A percentile compares a stretch with the other conserved stretches of the same genome.
Conservation (phyloP, 1,140 invertebrate species). For the Musca vetustissima region DNA sequence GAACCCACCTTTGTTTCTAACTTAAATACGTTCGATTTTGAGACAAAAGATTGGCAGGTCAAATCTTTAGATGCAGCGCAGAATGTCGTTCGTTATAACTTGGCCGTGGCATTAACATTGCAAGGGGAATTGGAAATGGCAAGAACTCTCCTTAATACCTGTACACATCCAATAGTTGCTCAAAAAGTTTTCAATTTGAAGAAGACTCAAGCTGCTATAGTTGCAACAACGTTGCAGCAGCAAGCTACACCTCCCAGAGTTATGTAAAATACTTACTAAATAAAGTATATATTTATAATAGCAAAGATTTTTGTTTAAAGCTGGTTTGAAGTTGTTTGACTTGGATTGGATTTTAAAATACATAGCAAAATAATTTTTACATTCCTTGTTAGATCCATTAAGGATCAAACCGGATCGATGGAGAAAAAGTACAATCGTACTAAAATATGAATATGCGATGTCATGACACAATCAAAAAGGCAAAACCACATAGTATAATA, state of each 20-base stretch:
- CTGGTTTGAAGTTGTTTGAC: no score
- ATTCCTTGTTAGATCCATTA: no score
- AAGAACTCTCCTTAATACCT: slow-evolving; percentile 65
- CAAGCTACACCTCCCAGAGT: no score
- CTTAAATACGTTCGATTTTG: slow-evolving; percentile 48
- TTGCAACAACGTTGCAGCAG: neutral
- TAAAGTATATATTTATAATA: no score
- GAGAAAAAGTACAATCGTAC: no score
- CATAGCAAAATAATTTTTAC: no score
- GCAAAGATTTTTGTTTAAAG: no score
- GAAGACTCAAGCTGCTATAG: slow-evolving; percentile 23
- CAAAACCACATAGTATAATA: no score
- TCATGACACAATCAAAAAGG: no score
- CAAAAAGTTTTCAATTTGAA: slow-evolving; percentile 71
- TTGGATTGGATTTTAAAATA: no score
- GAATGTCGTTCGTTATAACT: slow-evolving; percentile 75
- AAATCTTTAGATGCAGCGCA: slow-evolving; percentile 66
- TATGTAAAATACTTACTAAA: neutral
- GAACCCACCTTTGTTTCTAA: slow-evolving; percentile 76
- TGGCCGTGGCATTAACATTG: slow-evolving; percentile 75
- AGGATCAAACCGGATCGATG: no score
- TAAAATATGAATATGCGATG: no score
- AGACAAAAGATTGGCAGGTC: slow-evolving; percentile 68
- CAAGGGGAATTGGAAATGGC: slow-evolving; percentile 78
- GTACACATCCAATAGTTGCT: slow-evolving; percentile 63